Percentiles rank a stretch among this genome's conserved stretches.
Evolutionary conservation across 2,888 invertebrate genomes (phyloP).

Genomic region (Pherbina coryleti): DNA sequence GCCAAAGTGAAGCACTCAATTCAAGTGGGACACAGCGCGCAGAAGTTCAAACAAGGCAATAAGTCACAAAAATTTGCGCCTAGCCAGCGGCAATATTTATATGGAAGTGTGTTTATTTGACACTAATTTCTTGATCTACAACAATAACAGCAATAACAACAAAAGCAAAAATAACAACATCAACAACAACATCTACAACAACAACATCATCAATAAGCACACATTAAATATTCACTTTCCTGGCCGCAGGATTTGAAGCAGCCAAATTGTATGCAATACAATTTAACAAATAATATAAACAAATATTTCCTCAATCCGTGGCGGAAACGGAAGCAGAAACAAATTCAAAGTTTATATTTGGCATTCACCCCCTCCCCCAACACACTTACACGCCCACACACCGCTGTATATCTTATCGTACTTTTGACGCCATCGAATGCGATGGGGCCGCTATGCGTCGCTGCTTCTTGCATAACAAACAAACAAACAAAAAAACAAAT

Average conservation of each 20-base stretch:
- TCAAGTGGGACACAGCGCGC: not conserved
- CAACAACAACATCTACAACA: not conserved
- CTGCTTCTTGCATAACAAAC: conserved; percentile 21
- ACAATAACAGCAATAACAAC: conserved; percentile 18
- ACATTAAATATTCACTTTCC: conserved; percentile 6
- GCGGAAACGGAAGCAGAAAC: not conserved
- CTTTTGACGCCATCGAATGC: not conserved
- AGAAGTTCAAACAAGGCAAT: not conserved
- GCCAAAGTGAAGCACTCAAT: not conserved
- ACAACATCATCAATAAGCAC: not conserved
- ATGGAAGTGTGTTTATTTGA: conserved; percentile 10
- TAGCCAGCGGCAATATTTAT: not conserved
- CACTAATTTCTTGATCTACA: not conserved
- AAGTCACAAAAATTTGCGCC: not conserved
- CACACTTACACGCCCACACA: not conserved
- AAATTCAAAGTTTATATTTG: not conserved
- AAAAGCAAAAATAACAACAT: not conserved
- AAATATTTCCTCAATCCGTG: conserved; percentile 37
- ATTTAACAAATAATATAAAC: conserved; percentile 37
- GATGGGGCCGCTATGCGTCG: not conserved
- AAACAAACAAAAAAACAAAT: too few relatives aligned
- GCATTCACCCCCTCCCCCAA: not conserved
- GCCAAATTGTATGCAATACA: conserved; percentile 20
- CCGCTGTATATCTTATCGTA: conserved; percentile 10
- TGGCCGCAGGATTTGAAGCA: not conserved